Conservation (phyloP, 2,797 vertebrate species). For the Aplochiton taeniatus region DNA sequence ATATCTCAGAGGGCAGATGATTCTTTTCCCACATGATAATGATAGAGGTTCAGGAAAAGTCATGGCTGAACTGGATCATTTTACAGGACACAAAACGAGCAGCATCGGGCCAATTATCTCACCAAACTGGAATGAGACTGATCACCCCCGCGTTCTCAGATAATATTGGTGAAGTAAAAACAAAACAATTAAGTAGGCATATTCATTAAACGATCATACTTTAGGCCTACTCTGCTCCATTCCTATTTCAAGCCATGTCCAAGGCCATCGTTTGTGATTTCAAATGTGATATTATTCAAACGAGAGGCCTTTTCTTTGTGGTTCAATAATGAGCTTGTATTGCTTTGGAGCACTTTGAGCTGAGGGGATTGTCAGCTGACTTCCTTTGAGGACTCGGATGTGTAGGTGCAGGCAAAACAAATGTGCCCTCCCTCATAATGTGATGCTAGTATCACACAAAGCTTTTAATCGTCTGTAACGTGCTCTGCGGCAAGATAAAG, state of each 20-base stretch:
- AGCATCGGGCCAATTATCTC: slow-evolving; percentile 49
- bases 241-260: slow-evolving; percentile 51
- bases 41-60: slow-evolving; percentile 22
- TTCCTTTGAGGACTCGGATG: slow-evolving; percentile 72
- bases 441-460: slow-evolving; percentile 72
- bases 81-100: slow-evolving; percentile 26
- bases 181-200: slow-evolving; percentile 25
- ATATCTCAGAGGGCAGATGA: slow-evolving; percentile 21
- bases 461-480: slow-evolving; percentile 76
- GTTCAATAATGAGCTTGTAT: slow-evolving; percentile 68
- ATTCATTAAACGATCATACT: slow-evolving; percentile 38
- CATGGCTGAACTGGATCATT: slow-evolving; percentile 31
- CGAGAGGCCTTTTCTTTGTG: slow-evolving; percentile 59
- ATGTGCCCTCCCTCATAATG: slow-evolving; percentile 74
- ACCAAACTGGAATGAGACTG: slow-evolving; percentile 43
- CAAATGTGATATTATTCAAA: slow-evolving; percentile 65
- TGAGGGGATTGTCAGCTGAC: slow-evolving; percentile 66
- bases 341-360: slow-evolving; percentile 66
- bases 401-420: slow-evolving; percentile 69
- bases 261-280: slow-evolving; percentile 40
- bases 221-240: slow-evolving; percentile 8
- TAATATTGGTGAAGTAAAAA: slow-evolving; percentile 29
- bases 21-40: slow-evolving; percentile 26
- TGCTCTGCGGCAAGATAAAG: slow-evolving; percentile 73
- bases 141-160: slow-evolving; percentile 29